phyloP scores from a whole-genome alignment of 2,888 invertebrate genomes.

The Carabus problematicus region DNA sequence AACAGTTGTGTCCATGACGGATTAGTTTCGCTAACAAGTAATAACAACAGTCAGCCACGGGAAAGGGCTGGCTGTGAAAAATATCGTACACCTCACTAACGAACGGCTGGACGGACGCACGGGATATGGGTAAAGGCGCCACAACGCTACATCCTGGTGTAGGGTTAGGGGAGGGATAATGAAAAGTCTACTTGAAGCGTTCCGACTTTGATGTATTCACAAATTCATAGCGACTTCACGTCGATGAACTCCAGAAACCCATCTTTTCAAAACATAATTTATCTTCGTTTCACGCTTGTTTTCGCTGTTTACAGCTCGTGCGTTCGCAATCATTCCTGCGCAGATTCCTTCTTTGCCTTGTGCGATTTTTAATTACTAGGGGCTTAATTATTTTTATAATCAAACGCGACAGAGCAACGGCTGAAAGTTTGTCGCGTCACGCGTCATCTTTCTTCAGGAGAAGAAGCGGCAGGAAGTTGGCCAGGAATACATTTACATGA shows the following conservation, averaged over 20 bases:
- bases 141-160: no score
- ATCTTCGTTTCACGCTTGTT: slow-evolving; percentile 60
- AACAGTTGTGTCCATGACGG: slow-evolving; percentile 38
- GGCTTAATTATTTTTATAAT: slow-evolving; percentile 42
- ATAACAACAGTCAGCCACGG: slow-evolving; percentile 1
- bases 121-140: not conserved
- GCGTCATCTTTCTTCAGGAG: slow-evolving; percentile 4
- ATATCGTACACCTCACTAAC: slow-evolving; percentile 16
- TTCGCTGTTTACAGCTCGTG: slow-evolving; percentile 53
- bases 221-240: slow-evolving; percentile 60
- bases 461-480: not conserved
- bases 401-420: slow-evolving; percentile 27
- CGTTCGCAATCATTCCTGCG: slow-evolving; percentile 52
- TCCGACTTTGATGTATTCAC: slow-evolving; percentile 61
- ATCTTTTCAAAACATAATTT: slow-evolving; percentile 60
- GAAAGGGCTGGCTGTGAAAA: slow-evolving; percentile 34
- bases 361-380: slow-evolving; percentile 40
- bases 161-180: slow-evolving; percentile 52
- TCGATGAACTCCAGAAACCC: slow-evolving; percentile 60
- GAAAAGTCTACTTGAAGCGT: slow-evolving; percentile 59
- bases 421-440: slow-evolving; percentile 26
- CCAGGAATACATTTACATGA: slow-evolving; percentile 38
- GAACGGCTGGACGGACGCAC: not conserved
- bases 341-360: slow-evolving; percentile 25
- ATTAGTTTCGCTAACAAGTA: slow-evolving; percentile 23